Percentiles rank a stretch among this genome's conserved stretches.
Evolutionary conservation across 2,113 vertebrate genomes (phyloP).

Genomic region (Laterallus jamaicensis): DNA sequence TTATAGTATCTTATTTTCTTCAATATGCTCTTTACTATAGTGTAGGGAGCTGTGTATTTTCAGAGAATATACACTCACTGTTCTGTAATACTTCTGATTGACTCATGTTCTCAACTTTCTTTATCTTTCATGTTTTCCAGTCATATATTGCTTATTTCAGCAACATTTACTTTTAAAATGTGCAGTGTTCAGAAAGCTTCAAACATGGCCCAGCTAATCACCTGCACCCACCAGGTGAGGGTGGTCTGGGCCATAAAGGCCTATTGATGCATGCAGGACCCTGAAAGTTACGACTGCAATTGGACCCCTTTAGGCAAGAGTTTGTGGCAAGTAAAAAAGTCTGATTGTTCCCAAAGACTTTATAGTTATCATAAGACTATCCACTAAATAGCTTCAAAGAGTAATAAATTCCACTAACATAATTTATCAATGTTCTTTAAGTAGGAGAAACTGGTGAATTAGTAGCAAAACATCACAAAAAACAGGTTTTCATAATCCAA

Average conservation of each 20-base stretch:
- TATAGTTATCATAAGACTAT: not conserved
- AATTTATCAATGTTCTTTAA: not conserved
- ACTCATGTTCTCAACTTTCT: not conserved
- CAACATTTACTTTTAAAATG: not conserved
- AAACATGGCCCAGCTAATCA: not conserved
- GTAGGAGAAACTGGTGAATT: not conserved
- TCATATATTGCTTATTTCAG: not conserved
- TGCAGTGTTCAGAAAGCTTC: not conserved
- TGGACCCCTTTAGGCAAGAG: not conserved
- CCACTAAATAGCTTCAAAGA: not conserved
- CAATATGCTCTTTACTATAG: not conserved
- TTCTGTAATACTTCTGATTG: not conserved
- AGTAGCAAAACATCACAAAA: not conserved
- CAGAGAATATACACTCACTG: not conserved
- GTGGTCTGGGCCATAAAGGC: not conserved
- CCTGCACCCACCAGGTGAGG: not conserved
- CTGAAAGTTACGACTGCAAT: not conserved
- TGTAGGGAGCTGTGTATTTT: not conserved
- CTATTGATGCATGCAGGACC: rapidly evolving
- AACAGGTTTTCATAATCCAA: not conserved
- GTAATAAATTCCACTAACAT: not conserved
- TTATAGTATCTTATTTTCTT: not conserved
- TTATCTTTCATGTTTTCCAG: not conserved
- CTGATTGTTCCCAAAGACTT: not conserved
- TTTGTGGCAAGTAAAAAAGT: not conserved